These are phyloP conservation scores for Onychomys torridus DNA, from an alignment of 2,797 vertebrate genomes.

Conservation along the genomic window DNA sequence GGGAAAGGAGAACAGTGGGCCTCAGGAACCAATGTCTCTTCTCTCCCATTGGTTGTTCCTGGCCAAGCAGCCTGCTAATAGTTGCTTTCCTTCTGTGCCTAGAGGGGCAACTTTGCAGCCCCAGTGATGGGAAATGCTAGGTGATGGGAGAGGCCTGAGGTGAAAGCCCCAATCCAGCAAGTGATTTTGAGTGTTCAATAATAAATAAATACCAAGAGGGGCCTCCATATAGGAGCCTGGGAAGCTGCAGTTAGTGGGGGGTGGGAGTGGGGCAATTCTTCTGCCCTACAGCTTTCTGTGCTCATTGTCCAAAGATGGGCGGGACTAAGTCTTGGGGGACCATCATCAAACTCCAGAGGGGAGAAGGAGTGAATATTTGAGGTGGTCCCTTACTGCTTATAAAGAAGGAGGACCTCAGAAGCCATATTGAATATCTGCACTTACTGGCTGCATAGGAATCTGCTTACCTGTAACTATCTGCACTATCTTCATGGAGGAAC, in stretches of 20 bases:
- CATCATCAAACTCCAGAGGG: constrained; percentile 78
- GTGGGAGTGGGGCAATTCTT: constrained; percentile 67
- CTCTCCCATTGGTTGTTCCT: background rate
- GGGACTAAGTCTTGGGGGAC: constrained; percentile 76
- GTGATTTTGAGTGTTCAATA: constrained; percentile 78
- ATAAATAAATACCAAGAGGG: constrained; percentile 78
- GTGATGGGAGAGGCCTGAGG: constrained; percentile 22
- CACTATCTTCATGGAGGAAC: constrained; percentile 65
- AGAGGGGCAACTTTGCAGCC: constrained; percentile 25
- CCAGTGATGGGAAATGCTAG: constrained; percentile 66
- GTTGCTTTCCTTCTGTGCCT: background rate
- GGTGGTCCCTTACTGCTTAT: constrained; percentile 80
- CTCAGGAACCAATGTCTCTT: fast-evolving
- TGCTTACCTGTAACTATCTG: constrained; percentile 84
- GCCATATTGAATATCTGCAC: constrained; percentile 84
- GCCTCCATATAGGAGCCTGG: constrained; percentile 50
- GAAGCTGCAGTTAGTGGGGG: constrained; percentile 69
- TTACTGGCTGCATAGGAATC: constrained; percentile 85
- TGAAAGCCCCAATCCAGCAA: constrained; percentile 45
- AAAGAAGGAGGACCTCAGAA: constrained; percentile 86
- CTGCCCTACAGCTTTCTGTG: constrained; percentile 80
- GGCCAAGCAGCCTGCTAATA: background rate
- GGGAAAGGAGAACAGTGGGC: fast-evolving
- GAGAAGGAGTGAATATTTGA: constrained; percentile 83
- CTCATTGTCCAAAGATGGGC: constrained; percentile 82